A percentile compares a stretch with the other conserved stretches of the same genome.
These are phyloP conservation scores for Girardinus metallicus DNA, from an alignment of 2,797 vertebrate species.

Conservation along the genomic window DNA sequence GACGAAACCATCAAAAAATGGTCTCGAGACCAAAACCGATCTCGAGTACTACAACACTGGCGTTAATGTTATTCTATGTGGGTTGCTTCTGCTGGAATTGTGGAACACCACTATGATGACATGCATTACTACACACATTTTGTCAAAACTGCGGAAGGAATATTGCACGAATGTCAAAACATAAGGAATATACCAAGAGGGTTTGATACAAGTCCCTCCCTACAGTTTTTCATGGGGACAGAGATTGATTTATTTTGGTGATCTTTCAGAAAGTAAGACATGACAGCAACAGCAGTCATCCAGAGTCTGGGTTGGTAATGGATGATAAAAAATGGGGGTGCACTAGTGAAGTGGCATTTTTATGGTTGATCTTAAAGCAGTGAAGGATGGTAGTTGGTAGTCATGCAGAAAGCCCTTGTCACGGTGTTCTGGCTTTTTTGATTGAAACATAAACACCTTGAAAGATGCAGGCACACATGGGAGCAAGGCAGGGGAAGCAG, in stretches of 20 bases:
- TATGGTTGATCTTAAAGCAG: conserved; percentile 40
- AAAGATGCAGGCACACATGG: conserved; percentile 59
- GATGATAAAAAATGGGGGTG: conserved; percentile 2
- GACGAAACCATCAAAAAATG: too few relatives aligned
- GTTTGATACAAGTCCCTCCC: conserved; percentile 20
- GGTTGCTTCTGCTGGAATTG: neutral
- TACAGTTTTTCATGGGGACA: conserved; percentile 21
- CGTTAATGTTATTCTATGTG: neutral
- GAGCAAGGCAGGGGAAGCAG: conserved; percentile 37
- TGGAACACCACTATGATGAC: neutral
- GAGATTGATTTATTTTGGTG: conserved; percentile 57
- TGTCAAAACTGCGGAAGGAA: neutral
- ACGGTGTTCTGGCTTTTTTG: conserved; percentile 74
- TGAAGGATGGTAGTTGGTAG: conserved; percentile 47
- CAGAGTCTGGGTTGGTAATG: conserved; percentile 16
- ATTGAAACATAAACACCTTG: conserved; percentile 82
- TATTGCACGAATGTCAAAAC: conserved; percentile 25
- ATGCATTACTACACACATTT: conserved; percentile 8
- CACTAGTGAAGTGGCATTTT: conserved; percentile 31
- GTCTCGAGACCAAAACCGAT: too few relatives aligned
- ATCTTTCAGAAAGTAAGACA: conserved; percentile 30
- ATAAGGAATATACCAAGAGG: conserved; percentile 26
- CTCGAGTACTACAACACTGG: too few relatives aligned
- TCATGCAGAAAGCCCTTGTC: conserved; percentile 64
- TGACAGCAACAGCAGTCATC: conserved; percentile 27